Evolutionary conservation across 2,797 vertebrate species (phyloP).

Genomic region (Crenuchus spilurus): DNA sequence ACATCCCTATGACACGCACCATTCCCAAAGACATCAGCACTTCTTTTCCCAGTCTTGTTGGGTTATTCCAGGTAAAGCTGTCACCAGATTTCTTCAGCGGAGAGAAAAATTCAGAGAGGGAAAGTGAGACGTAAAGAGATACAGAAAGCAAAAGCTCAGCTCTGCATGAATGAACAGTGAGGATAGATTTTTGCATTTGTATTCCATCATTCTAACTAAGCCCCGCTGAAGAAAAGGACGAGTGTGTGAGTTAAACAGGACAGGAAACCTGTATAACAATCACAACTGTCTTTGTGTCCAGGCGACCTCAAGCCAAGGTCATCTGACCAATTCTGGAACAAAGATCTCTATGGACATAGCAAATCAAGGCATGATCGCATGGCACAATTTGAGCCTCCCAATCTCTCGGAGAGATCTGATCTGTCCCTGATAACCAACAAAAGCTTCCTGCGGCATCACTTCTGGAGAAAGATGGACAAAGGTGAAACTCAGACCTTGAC

Average conservation of each 20-base stretch:
- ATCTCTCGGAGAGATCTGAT: conserved; percentile 51
- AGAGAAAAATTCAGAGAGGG: neutral
- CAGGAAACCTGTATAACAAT: neutral
- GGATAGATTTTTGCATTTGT: conserved; percentile 33
- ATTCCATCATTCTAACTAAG: conserved; percentile 10
- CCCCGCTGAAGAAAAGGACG: neutral
- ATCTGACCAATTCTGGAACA: conserved; percentile 26
- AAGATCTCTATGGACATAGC: conserved; percentile 27
- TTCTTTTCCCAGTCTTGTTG: conserved; percentile 35
- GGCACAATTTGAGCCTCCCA: conserved; percentile 46
- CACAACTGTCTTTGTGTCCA: neutral
- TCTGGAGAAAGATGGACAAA: conserved; percentile 10
- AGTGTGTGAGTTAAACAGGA: neutral
- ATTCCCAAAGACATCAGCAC: too few relatives aligned
- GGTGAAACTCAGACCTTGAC: neutral
- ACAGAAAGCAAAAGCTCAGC: neutral
- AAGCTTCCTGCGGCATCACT: conserved; percentile 37
- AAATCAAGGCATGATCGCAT: conserved; percentile 36
- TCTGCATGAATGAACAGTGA: conserved; percentile 26
- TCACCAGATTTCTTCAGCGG: conserved; percentile 20
- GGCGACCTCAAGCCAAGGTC: conserved; percentile 36
- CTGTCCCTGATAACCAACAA: conserved; percentile 46
- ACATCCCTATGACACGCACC: too few relatives aligned
- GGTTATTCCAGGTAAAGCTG: conserved; percentile 40
- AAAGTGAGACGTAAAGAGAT: neutral